phyloP scores from a whole-genome alignment of 2,797 vertebrate species.

The Onychomys leucogaster region DNA sequence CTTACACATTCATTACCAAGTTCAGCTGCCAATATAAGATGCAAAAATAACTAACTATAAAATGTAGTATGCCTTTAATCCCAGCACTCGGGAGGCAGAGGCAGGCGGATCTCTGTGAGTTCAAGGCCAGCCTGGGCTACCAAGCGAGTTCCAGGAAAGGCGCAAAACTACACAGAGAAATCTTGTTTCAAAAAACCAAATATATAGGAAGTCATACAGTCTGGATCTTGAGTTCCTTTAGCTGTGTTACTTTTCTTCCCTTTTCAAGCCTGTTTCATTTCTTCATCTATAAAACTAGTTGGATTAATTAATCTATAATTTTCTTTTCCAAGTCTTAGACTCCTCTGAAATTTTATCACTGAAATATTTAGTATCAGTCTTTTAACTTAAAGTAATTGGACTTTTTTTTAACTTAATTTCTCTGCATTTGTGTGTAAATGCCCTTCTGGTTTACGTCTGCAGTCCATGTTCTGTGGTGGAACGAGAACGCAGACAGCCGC shows the following conservation, averaged over 20 bases:
- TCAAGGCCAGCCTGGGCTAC: no score
- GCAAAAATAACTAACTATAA: neutral
- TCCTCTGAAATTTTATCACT: slow-evolving; percentile 22
- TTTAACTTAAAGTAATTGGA: neutral
- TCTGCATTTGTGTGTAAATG: neutral
- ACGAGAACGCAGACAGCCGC: slow-evolving; percentile 90
- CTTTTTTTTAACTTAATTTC: neutral
- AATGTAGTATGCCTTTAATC: no score
- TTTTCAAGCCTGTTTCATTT: neutral
- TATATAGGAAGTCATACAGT: neutral
- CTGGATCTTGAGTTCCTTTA: neutral
- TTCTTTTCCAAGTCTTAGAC: neutral
- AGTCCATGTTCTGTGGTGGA: slow-evolving; percentile 96
- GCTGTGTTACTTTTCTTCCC: neutral
- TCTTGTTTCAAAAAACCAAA: no score
- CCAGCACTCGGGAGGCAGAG: no score
- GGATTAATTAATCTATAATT: neutral
- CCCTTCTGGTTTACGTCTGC: slow-evolving; percentile 64
- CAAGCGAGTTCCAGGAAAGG: no score
- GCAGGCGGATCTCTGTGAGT: no score
- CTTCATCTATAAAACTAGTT: neutral
- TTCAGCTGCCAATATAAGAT: neutral
- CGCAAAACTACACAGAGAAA: no score
- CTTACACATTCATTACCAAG: neutral
- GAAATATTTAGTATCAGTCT: neutral